Base-by-base conservation (phyloP, 2,797 vertebrate genomes). In the Dryobates pubescens region DNA sequence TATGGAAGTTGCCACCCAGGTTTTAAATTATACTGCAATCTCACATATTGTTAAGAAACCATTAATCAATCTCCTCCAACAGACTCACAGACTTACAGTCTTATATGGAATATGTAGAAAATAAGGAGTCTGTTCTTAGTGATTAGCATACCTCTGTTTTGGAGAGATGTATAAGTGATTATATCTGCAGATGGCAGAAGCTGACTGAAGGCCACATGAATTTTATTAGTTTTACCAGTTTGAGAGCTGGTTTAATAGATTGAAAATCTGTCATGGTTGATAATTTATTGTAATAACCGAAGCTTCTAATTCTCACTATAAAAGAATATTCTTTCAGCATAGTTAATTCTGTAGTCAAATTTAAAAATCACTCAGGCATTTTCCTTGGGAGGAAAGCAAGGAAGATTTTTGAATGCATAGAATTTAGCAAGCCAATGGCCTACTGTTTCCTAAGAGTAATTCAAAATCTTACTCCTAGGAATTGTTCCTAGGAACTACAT, bases 21-120 rank as follows among this genome's bases (percentile, higher is more conserved):
- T 94, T 96, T 82, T 94, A 95, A 94, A 79, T 91, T 57, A 91
- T 58, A 83, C 91, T 87, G 16, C 34, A 79, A 23, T 22, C 7
- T 82, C 12, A 38, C 13, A 30, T 18, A 22, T 29, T 7, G 4
- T 29, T 43, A 34, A 74, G 76, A 65, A 82, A 36, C 23, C 3
- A 15, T 12, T 30, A 38, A 81, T 9, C 4, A 38, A 15, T 36
- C n/a, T 2, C 11, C 32, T 72, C 8, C 6, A 18, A 20, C 32
- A 79, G 14, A 47, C 8, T 49, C 19, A 43, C 3, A n/a, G 27
- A 57, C 36, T 38, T 38, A 38, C 38, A 38, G 38, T 38, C 38
- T 38, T 38, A 13, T 53, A 49, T 26, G n/a, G 75, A 84, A 94
- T 29, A 4, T 2, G 0, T 41, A 43, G 26, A 53, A 6, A 82